These are phyloP conservation scores for Nesidiocoris tenuis DNA, from an alignment of 2,888 invertebrate genomes.

Conservation along the genomic window DNA sequence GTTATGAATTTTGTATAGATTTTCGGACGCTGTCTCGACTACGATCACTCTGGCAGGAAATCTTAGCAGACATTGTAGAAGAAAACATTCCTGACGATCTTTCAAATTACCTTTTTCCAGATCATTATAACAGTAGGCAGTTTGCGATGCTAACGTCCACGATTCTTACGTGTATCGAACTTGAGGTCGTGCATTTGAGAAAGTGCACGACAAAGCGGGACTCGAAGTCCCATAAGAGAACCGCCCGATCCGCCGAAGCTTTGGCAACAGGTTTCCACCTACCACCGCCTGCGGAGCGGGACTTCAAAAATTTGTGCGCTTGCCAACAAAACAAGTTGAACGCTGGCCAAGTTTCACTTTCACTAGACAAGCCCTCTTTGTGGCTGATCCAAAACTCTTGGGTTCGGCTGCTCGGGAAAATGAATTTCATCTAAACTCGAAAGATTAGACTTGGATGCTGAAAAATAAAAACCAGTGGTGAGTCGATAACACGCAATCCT, in stretches of 20 bases:
- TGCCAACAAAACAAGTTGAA: background rate
- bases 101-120: no score
- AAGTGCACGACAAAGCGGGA: background rate
- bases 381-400: no score
- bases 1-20: no score
- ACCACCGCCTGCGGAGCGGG: background rate
- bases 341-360: background rate
- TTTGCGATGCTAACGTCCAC: no score
- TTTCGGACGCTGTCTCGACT: background rate
- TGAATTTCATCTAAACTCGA: no score
- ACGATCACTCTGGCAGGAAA: no score
- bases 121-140: no score
- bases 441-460: no score
- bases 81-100: background rate
- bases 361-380: background rate
- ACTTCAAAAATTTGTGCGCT: background rate
- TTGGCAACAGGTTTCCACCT: background rate
- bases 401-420: no score
- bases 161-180: background rate
- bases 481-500: no score
- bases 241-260: background rate
- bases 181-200: background rate
- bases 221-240: background rate
- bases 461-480: no score
- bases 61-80: no score